These are phyloP conservation scores for Characodon lateralis DNA, from an alignment of 2,797 vertebrate genomes.

Conservation along the genomic window DNA sequence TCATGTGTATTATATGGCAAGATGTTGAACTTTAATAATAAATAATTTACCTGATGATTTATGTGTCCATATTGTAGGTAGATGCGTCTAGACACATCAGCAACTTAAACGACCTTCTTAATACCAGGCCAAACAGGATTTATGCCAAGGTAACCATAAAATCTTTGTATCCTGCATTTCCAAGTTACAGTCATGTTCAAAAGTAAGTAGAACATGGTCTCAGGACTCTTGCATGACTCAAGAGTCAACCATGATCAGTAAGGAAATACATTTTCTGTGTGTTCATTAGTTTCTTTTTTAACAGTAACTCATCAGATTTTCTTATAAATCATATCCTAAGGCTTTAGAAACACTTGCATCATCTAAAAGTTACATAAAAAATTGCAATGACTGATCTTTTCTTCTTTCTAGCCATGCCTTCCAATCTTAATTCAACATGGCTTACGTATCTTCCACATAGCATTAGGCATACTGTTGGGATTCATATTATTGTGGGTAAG, in stretches of 20 bases:
- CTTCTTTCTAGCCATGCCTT: constrained; percentile 57
- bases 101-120: background rate
- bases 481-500: constrained; percentile 56
- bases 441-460: accelerated
- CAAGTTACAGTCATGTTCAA: background rate
- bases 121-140: background rate
- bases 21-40: background rate
- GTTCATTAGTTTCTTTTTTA: background rate
- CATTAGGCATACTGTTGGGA: constrained; percentile 3
- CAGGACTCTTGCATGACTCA: background rate
- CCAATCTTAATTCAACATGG: background rate
- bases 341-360: background rate
- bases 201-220: background rate
- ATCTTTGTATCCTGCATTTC: background rate
- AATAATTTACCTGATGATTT: background rate
- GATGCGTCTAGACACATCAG: background rate
- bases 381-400: background rate
- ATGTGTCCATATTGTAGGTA: background rate
- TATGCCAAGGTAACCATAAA: background rate
- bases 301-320: background rate
- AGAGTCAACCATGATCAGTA: too few species aligned
- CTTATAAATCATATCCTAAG: background rate
- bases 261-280: background rate
- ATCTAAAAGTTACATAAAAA: background rate
- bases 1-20: background rate